Evolutionary conservation across 2,113 vertebrate genomes (phyloP).

Genomic region (Ictalurus furcatus): DNA sequence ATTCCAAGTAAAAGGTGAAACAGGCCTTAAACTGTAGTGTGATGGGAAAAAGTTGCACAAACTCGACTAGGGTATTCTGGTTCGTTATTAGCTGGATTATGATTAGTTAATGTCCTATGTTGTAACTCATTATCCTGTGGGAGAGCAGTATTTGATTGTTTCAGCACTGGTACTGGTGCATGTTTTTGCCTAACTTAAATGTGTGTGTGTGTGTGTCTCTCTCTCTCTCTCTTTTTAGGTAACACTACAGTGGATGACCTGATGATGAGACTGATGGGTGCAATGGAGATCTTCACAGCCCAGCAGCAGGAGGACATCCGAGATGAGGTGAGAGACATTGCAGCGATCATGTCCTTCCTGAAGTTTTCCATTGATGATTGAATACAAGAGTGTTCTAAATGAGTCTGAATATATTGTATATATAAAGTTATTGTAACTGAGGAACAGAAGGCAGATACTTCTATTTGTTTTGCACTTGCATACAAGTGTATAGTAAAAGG

Average conservation of each 20-base stretch:
- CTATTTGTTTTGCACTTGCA: neutral
- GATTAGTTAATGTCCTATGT: too few relatives aligned
- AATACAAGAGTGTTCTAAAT: neutral
- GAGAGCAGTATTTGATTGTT: too few relatives aligned
- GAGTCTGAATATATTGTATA: neutral
- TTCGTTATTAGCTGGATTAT: too few relatives aligned
- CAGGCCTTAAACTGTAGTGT: too few relatives aligned
- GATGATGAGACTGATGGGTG: conserved; percentile 99
- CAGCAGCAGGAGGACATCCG: conserved; percentile 99
- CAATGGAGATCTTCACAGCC: conserved; percentile 97
- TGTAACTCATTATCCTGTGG: too few relatives aligned
- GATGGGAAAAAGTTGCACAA: too few relatives aligned
- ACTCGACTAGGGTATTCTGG: too few relatives aligned
- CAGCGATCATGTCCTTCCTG: neutral
- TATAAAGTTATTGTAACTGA: neutral
- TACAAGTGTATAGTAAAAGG: conserved; percentile 22
- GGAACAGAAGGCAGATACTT: neutral
- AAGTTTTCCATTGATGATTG: too few relatives aligned
- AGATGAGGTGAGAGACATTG: conserved; percentile 85
- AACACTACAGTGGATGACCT: conserved; percentile 98
- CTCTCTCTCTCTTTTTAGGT: conserved; percentile 72
- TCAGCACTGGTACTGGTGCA: too few relatives aligned
- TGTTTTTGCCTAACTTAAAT: conserved; percentile 41
- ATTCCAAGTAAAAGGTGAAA: too few relatives aligned
- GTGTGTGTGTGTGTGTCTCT: conserved; percentile 38